These are phyloP conservation scores for Embidobia sp. DNA, from an alignment of 2,888 invertebrate species.

Conservation along the genomic window DNA sequence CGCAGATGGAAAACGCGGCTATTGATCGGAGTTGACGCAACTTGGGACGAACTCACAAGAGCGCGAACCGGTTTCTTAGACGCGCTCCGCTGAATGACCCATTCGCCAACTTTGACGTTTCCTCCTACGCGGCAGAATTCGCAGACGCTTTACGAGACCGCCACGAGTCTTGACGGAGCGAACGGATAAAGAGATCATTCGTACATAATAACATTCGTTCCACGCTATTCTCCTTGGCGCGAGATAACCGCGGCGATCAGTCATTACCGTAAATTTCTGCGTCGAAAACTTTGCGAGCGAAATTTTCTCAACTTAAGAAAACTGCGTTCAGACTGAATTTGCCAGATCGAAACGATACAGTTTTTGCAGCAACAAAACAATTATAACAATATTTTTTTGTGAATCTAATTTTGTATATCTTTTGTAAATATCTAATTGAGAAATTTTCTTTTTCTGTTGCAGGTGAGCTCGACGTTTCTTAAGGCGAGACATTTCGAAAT, in stretches of 20 bases:
- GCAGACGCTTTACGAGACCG: slow-evolving; percentile 75
- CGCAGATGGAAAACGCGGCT: slow-evolving; percentile 36
- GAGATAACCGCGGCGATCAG: slow-evolving; percentile 22
- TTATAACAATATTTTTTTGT: no score
- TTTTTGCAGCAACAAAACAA: no score
- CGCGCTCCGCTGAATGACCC: slow-evolving; percentile 71
- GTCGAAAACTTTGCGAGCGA: background rate
- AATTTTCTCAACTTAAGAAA: no score
- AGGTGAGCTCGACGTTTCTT: background rate
- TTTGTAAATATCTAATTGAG: no score
- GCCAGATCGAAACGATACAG: no score
- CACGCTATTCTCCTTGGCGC: slow-evolving; percentile 24
- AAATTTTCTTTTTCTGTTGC: slow-evolving; percentile 3
- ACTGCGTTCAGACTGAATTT: no score
- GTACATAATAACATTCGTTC: slow-evolving; percentile 47
- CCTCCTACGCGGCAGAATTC: slow-evolving; percentile 72
- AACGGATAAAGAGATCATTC: slow-evolving; percentile 50
- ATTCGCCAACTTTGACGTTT: slow-evolving; percentile 75
- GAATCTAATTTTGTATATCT: no score
- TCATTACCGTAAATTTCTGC: slow-evolving; percentile 17
- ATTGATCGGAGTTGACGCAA: slow-evolving; percentile 45
- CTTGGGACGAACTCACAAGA: slow-evolving; percentile 69
- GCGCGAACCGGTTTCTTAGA: slow-evolving; percentile 71
- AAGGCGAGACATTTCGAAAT: no score
- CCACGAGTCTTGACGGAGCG: slow-evolving; percentile 57